A percentile compares a stretch with the other conserved stretches of the same genome.
These are phyloP conservation scores for Conopomorpha cramerella DNA, from an alignment of 1,140 invertebrate genomes.

Conservation along the genomic window DNA sequence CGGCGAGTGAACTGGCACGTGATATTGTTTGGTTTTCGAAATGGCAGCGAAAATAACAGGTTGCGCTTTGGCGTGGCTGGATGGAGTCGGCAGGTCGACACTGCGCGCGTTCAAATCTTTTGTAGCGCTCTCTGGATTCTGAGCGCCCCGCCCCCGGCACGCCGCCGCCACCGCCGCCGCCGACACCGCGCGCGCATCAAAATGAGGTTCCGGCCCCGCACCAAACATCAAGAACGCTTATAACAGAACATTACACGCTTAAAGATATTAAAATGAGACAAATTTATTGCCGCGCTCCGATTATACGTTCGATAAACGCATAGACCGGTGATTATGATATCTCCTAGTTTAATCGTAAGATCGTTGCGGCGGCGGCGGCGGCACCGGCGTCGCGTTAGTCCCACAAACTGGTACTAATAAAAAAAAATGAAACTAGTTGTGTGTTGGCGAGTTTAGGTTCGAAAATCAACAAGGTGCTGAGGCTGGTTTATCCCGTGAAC, in stretches of 20 bases:
- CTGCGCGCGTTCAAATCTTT: constrained; percentile 47
- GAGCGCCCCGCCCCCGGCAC: constrained; percentile 14
- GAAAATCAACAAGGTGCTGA: constrained; percentile 50
- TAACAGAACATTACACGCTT: constrained; percentile 41
- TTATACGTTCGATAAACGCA: constrained; percentile 53
- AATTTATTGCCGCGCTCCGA: constrained; percentile 54
- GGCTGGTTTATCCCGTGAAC: constrained; percentile 28
- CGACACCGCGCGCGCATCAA: no score
- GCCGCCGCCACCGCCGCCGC: no score
- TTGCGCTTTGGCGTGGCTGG: constrained; percentile 22
- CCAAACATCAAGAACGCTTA: constrained; percentile 28
- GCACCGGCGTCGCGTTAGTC: no score
- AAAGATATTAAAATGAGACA: constrained; percentile 56
- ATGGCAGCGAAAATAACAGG: constrained; percentile 28
- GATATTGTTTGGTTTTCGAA: constrained; percentile 44
- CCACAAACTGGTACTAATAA: constrained; percentile 55
- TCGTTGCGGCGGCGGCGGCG: constrained; percentile 44
- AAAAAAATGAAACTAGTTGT: constrained; percentile 51
- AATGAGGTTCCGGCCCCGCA: no score
- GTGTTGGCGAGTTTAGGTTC: constrained; percentile 47
- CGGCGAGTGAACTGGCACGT: constrained; percentile 22
- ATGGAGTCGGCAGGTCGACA: constrained; percentile 13
- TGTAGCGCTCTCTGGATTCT: constrained; percentile 19
- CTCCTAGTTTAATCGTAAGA: constrained; percentile 47
- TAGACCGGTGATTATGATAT: constrained; percentile 58